Conservation (phyloP, 2,888 invertebrate species). For the Rhagophthalmus giganteus region DNA sequence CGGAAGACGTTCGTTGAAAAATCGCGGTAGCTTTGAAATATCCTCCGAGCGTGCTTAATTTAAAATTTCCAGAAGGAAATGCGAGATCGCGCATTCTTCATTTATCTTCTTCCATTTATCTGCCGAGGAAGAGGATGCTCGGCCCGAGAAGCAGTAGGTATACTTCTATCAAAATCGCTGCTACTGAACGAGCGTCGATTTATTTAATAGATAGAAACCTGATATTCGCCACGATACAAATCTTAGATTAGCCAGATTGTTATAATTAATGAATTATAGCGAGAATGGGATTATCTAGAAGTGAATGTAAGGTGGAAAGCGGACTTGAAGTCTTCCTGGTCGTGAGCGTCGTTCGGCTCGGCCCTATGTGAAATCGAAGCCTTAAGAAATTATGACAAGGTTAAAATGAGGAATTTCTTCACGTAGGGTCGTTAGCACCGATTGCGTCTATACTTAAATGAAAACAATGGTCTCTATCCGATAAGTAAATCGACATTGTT, state of each 20-base stretch:
- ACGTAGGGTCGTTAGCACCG: constrained; percentile 2
- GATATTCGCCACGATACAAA: constrained; percentile 16
- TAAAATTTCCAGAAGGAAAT: not conserved
- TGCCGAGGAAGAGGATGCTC: not conserved
- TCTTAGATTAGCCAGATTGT: constrained; percentile 14
- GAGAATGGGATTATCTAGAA: constrained; percentile 6
- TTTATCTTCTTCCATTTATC: not conserved
- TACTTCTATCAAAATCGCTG: not conserved
- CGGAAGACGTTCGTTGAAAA: not conserved
- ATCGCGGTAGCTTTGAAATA: not conserved
- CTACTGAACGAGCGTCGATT: not conserved
- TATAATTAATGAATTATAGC: constrained; percentile 20
- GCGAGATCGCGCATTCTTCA: not conserved
- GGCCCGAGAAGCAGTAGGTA: not conserved
- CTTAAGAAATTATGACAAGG: constrained; percentile 20
- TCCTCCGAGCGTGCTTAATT: not conserved
- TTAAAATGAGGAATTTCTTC: constrained; percentile 4
- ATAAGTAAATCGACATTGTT: too few species aligned
- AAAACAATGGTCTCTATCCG: too few species aligned
- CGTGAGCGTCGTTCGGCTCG: too few species aligned
- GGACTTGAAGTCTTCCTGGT: too few species aligned
- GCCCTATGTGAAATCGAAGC: too few species aligned
- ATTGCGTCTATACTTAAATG: too few species aligned
- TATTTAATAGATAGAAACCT: constrained; percentile 11
- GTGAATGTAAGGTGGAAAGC: constrained; percentile 8